Percentiles rank a stretch among this genome's conserved stretches.
Evolutionary conservation across 2,888 invertebrate species (phyloP).

Genomic region (Platerodrilus igneus): DNA sequence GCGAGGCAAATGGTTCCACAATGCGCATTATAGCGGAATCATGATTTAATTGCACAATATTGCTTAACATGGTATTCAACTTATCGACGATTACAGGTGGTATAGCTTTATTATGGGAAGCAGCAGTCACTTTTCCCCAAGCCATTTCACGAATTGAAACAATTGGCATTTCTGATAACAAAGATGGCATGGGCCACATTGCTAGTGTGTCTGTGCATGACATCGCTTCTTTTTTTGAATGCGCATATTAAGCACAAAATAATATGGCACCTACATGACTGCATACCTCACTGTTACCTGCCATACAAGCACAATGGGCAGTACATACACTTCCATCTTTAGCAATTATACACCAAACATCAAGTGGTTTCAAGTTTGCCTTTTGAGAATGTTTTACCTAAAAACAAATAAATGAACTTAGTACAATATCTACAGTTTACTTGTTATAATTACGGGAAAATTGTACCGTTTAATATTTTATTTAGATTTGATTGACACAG

Average conservation of each 20-base stretch:
- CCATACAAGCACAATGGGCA: constrained; percentile 17
- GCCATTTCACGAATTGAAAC: constrained; percentile 4
- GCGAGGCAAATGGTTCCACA: constrained; percentile 15
- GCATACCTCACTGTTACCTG: constrained; percentile 14
- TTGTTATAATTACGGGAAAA: too few species aligned
- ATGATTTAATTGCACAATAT: constrained; percentile 5
- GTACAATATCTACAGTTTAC: too few species aligned
- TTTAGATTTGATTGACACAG: too few species aligned
- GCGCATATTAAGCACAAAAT: constrained; percentile 2
- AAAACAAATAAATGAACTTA: constrained; percentile 3
- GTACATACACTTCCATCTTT: constrained; percentile 9
- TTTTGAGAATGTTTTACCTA: constrained; percentile 17
- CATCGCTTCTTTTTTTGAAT: background rate
- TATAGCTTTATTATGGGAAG: background rate
- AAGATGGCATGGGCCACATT: constrained; percentile 10
- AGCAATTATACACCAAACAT: constrained; percentile 9
- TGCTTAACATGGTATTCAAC: background rate
- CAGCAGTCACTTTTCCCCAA: background rate
- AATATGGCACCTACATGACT: constrained; percentile 15
- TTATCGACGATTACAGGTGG: background rate
- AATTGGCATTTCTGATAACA: constrained; percentile 9
- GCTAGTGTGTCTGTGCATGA: constrained; percentile 14
- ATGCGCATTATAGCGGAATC: constrained; percentile 13
- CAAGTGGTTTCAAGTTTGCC: constrained; percentile 1
- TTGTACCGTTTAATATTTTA: too few species aligned